Evolutionary conservation across 1,140 invertebrate species (phyloP).

Genomic region (Copidosoma floridanum): DNA sequence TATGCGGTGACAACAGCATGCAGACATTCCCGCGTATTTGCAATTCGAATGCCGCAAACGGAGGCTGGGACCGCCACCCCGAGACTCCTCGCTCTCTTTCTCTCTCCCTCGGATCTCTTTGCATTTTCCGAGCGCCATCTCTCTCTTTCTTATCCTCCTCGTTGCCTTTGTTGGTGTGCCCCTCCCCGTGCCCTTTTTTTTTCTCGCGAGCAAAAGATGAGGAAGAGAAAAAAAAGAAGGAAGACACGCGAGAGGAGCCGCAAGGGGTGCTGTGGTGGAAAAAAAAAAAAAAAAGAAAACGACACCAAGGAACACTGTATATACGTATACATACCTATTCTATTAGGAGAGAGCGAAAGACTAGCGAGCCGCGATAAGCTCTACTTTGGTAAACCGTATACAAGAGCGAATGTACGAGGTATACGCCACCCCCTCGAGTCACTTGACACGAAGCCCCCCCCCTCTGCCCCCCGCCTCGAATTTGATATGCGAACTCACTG

Average conservation of each 20-base stretch:
- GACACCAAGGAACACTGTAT: not conserved
- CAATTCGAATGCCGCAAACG: constrained; percentile 52
- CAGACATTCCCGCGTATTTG: constrained; percentile 57
- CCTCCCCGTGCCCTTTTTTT: no score
- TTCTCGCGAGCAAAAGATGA: not conserved
- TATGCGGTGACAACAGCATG: constrained; percentile 54
- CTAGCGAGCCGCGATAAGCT: constrained; percentile 42
- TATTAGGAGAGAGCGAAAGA: constrained; percentile 38
- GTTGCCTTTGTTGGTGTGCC: not conserved
- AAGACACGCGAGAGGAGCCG: not conserved
- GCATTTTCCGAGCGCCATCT: no score
- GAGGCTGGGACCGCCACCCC: not conserved
- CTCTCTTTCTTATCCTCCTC: not conserved
- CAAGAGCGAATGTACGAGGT: not conserved
- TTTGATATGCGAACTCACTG: no score
- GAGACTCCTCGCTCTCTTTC: no score
- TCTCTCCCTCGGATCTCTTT: no score
- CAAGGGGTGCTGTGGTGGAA: no score
- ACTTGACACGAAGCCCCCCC: not conserved
- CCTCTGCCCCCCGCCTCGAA: not conserved
- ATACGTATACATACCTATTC: constrained; percentile 36
- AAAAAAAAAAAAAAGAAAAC: constrained; percentile 21
- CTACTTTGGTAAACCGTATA: constrained; percentile 38
- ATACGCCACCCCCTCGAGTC: no score
- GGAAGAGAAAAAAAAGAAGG: not conserved